phyloP scores from a whole-genome alignment of 2,888 invertebrate genomes.

The Clostera curtula region DNA sequence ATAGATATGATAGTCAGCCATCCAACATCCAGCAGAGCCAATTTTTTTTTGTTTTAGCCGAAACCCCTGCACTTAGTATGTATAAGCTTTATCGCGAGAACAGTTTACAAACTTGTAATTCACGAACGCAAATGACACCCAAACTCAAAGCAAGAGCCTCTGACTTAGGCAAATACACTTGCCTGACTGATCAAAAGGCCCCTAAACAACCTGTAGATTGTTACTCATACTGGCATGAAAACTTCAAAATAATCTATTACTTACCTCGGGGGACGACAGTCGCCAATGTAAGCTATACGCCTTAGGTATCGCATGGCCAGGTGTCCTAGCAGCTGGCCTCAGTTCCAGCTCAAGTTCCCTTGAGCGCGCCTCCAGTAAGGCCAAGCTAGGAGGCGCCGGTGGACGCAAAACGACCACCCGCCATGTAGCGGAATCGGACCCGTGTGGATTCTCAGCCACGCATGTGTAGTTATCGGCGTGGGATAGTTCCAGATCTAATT shows the following conservation, averaged over 20 bases:
- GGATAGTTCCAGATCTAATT: constrained; percentile 78
- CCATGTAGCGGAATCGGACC: constrained; percentile 88
- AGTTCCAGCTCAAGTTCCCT: constrained; percentile 60
- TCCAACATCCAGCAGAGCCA: too few species aligned
- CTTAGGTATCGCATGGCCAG: constrained; percentile 63
- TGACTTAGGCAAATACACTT: too few species aligned
- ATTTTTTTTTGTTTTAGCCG: too few species aligned
- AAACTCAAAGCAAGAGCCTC: too few species aligned
- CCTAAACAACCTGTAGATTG: too few species aligned
- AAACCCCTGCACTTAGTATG: too few species aligned
- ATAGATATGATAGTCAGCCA: too few species aligned
- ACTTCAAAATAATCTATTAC: constrained; percentile 22
- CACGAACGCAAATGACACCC: too few species aligned
- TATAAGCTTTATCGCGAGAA: too few species aligned
- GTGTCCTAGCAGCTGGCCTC: constrained; percentile 45
- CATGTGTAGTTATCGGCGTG: constrained; percentile 88
- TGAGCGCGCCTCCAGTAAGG: constrained; percentile 65
- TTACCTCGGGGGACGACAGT: constrained; percentile 81
- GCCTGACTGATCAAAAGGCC: too few species aligned
- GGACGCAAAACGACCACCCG: constrained; percentile 84
- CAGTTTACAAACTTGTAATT: too few species aligned
- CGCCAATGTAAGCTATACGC: constrained; percentile 82
- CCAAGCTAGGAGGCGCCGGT: constrained; percentile 80
- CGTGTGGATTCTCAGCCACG: constrained; percentile 87
- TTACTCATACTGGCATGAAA: background rate